Conservation (phyloP, 2,888 invertebrate genomes). For the Patella ulyssiponensis region DNA sequence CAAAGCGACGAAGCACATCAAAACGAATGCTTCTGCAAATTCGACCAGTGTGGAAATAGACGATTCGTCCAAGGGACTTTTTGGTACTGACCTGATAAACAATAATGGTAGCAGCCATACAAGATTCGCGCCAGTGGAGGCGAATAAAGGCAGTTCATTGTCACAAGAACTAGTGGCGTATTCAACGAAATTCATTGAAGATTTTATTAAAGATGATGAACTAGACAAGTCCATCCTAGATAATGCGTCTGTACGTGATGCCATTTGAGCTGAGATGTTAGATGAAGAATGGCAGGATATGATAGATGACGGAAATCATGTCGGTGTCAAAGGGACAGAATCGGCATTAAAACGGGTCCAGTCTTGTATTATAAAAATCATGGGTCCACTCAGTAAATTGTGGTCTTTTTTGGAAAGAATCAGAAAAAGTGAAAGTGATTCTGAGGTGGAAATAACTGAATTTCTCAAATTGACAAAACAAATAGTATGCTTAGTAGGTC, state of each 20-base stretch:
- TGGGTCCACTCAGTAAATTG: constrained; percentile 15
- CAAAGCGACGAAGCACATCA: too few relatives aligned
- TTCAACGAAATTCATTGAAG: neutral
- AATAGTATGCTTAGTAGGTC: constrained; percentile 16
- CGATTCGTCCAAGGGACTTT: too few relatives aligned
- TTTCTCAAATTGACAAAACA: constrained; percentile 16
- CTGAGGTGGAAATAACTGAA: constrained; percentile 6
- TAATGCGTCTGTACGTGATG: constrained; percentile 13
- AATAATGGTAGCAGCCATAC: neutral
- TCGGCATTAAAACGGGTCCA: constrained; percentile 11
- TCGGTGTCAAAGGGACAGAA: constrained; percentile 2
- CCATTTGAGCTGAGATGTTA: neutral
- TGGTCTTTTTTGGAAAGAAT: neutral
- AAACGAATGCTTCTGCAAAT: too few relatives aligned
- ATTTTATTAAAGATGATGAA: neutral
- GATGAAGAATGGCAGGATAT: constrained; percentile 24
- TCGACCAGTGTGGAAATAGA: too few relatives aligned
- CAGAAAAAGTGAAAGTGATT: neutral
- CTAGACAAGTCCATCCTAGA: neutral
- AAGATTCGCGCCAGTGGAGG: neutral
- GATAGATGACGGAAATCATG: constrained; percentile 3
- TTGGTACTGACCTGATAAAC: neutral
- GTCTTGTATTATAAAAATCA: constrained; percentile 7
- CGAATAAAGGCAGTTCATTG: neutral
- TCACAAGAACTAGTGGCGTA: neutral